Base-by-base conservation (phyloP, 2,888 invertebrate genomes). In the Drosophila anceps region DNA sequence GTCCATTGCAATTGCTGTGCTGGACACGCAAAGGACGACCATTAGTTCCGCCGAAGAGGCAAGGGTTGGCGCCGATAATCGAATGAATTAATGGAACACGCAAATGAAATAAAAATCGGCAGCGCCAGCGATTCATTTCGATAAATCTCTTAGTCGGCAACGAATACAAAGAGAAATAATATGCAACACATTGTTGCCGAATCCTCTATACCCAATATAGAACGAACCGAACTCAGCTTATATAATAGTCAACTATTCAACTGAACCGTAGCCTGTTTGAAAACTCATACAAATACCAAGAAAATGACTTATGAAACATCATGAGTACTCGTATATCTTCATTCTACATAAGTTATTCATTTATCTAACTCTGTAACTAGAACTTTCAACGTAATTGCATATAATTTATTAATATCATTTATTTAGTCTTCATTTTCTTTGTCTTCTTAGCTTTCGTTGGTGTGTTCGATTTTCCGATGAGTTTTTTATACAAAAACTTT, bases 71-170 rank as follows among this genome's bases (percentile, higher is more conserved):
- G 54, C 46, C 81, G 86, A 79, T 87, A 87, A 84, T 84, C 84
- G 84, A 84, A 87, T 84, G 76, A 84, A 84, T 84, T 87, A 84
- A 84, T 79, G 84, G 63, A 73, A 77, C 79, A 82, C 82, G 77
- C 80, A 83, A 78, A 78, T 73, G 83, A 83, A 83, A 86, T 83
- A 83, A 81, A 81, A 78, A 83, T 87, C 77, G 73, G 20, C 81
- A 65, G 41, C 58, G 66, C 67, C 69, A 67, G 63, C 77, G 69
- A 84, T 84, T 82, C 85, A 66, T 69, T 80, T 71, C 73, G 65
- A 79, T 79, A 82, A 82, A 82, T 82, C 70, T 77, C 65, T 63
- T 73, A 59, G 24, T 31, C 43, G 15, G n/a, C 69, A 66, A 24
- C 43, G 44, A 31, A 60, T 53, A 67, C 66, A 74, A 69, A 74